These are phyloP conservation scores for Phlogophora meticulosa DNA, from an alignment of 2,888 invertebrate species.

Conservation along the genomic window DNA sequence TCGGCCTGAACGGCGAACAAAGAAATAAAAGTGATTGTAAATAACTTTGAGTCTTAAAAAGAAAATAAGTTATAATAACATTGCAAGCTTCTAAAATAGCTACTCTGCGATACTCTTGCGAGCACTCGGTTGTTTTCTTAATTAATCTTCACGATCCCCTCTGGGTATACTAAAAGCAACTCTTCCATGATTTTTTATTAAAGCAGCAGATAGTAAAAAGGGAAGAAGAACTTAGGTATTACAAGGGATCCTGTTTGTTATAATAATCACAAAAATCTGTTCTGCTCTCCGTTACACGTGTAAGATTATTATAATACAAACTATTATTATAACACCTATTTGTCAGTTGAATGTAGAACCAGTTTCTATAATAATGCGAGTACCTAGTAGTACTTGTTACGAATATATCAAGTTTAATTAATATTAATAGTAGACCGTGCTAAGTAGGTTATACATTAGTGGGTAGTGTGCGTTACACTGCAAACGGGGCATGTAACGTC, in stretches of 20 bases:
- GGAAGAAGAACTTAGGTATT: constrained; percentile 20
- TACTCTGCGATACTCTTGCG: constrained; percentile 39
- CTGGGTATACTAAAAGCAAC: constrained; percentile 60
- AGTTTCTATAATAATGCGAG: constrained; percentile 34
- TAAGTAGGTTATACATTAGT: constrained; percentile 26
- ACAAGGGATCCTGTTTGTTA: constrained; percentile 25
- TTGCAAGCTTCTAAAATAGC: constrained; percentile 57
- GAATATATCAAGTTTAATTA: constrained; percentile 52
- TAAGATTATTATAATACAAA: constrained; percentile 11
- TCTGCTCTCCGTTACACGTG: constrained; percentile 23
- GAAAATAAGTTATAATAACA: constrained; percentile 59
- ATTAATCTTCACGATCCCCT: constrained; percentile 56
- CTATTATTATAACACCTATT: constrained; percentile 28
- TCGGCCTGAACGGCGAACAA: constrained; percentile 37
- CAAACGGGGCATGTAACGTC: constrained; percentile 21
- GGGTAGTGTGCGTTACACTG: constrained; percentile 25
- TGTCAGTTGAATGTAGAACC: constrained; percentile 32
- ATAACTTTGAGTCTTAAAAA: constrained; percentile 57
- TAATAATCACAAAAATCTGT: constrained; percentile 16
- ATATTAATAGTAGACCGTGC: constrained; percentile 45
- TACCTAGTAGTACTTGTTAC: constrained; percentile 18
- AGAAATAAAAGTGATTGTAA: constrained; percentile 57
- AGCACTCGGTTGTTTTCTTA: constrained; percentile 60
- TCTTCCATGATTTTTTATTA: constrained; percentile 57
- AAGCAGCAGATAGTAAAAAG: constrained; percentile 43